These are phyloP conservation scores for Notolepis coatsorum DNA, from an alignment of 2,797 vertebrate genomes.

Conservation along the genomic window DNA sequence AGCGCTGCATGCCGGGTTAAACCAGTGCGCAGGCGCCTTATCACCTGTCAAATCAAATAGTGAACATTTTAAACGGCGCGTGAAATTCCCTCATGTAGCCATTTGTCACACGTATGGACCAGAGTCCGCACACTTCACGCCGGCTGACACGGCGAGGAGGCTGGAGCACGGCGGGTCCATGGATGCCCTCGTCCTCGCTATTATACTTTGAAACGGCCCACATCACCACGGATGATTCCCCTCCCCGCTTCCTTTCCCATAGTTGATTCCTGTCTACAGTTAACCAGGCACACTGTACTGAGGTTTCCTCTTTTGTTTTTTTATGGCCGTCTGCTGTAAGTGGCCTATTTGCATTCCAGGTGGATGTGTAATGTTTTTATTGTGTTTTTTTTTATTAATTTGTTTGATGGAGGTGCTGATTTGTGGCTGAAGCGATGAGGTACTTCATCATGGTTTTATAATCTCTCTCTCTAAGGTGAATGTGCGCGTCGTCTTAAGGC, in stretches of 20 bases:
- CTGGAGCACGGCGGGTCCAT: constrained; percentile 31
- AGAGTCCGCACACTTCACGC: constrained; percentile 44
- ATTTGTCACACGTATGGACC: constrained; percentile 51
- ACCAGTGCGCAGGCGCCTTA: constrained; percentile 44
- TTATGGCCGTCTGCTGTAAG: constrained; percentile 29
- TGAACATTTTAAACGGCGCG: constrained; percentile 60
- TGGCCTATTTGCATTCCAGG: constrained; percentile 30
- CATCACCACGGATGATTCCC: constrained; percentile 61
- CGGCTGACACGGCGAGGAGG: constrained; percentile 29
- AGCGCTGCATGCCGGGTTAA: constrained; percentile 36
- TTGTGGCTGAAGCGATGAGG: constrained; percentile 13
- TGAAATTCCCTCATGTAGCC: constrained; percentile 53
- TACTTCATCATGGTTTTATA: not conserved
- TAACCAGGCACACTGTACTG: constrained; percentile 49
- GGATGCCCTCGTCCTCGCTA: constrained; percentile 45
- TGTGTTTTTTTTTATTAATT: constrained; percentile 19
- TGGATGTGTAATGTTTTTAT: constrained; percentile 13
- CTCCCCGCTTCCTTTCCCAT: constrained; percentile 56
- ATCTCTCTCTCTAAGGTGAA: constrained; percentile 8
- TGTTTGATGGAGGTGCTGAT: constrained; percentile 29
- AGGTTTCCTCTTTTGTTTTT: constrained; percentile 43
- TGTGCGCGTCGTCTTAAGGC: constrained; percentile 27
- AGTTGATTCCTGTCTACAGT: constrained; percentile 49
- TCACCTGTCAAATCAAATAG: constrained; percentile 52
- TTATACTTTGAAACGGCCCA: constrained; percentile 65